Conservation (phyloP, 2,888 invertebrate species). For the Papilio gigon region DNA sequence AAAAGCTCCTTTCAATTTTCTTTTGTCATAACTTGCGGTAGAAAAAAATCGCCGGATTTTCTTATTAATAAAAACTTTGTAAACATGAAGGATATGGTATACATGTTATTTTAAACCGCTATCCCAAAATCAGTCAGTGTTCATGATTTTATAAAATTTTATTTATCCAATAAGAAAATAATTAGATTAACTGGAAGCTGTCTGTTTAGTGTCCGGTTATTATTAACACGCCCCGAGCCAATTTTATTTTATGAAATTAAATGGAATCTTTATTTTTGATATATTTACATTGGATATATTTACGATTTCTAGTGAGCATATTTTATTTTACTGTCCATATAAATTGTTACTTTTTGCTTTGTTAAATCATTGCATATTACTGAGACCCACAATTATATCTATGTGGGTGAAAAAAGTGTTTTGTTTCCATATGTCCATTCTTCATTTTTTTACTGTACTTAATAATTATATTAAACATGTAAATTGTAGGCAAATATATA, state of each 20-base stretch:
- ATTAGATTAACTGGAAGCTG: background rate
- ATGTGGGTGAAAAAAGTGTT: too few relatives aligned
- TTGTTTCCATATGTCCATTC: too few relatives aligned
- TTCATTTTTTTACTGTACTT: too few relatives aligned
- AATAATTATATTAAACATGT: too few relatives aligned
- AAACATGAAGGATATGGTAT: background rate
- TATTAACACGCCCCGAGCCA: background rate
- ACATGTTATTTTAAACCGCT: background rate
- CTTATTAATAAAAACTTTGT: background rate
- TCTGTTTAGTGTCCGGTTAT: background rate
- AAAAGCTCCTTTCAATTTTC: conserved; percentile 2
- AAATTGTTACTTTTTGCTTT: too few relatives aligned
- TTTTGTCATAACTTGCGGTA: conserved; percentile 28
- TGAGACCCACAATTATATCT: too few relatives aligned
- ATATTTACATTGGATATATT: background rate
- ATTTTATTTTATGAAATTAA: background rate
- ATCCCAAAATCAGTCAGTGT: background rate
- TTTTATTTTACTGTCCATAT: too few relatives aligned
- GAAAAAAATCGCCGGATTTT: conserved; percentile 27
- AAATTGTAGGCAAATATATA: too few relatives aligned
- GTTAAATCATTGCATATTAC: too few relatives aligned
- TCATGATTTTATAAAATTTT: background rate
- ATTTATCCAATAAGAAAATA: background rate
- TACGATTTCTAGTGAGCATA: background rate
- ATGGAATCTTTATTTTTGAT: background rate